Evolutionary conservation across 2,113 vertebrate genomes (phyloP), one percentile per base, ranked within the genome.

Genomic region (Rousettus leschenaultii): DNA sequence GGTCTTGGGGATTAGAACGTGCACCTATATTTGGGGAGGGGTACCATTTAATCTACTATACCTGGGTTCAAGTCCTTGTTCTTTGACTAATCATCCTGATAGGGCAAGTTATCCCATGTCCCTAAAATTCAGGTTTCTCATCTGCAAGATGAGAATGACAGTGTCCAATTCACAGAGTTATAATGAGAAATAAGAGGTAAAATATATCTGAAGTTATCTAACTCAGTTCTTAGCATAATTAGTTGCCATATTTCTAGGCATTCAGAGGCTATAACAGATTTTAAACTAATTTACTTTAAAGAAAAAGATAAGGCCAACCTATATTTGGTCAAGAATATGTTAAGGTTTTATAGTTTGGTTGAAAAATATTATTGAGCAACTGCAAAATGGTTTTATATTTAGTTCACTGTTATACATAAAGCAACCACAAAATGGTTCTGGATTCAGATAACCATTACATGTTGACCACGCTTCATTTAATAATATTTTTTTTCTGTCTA

Each of bases 401-500:
- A 94, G 65, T 85, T 96, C 45, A 38, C 77, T 43, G 45, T 90
- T 94, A 85, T 55, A 43, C 28, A 51, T 28, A 73, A n/a, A 65
- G 21, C 40, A 85, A 33, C 70, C 71, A 80, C 75, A 85, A 68
- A 95, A 85, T 91, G 90, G 51, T 90, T 90, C 93, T 97, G 77
- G 94, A 94, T 96, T 91, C 85, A 59, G 55, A 91, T 96, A 89
- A 78, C 93, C 43, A 65, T 91, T 95, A 48, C 86, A 33, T 88
- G 51, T 89, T 89, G 51, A 73, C 66, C 63, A 65, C 79, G 86
- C 89, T 53, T 94, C 95, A 96, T 94, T 98, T 94, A 90, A 55
- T 96, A 95, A 79, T 88, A 91, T 91, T 96, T 96, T 95, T 95
- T 84, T 86, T 95, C 84, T 95, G 51, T 92, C 79, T 80, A 13